Evolutionary conservation across 2,888 invertebrate genomes (phyloP).

Genomic region (Idaea dimidiata): DNA sequence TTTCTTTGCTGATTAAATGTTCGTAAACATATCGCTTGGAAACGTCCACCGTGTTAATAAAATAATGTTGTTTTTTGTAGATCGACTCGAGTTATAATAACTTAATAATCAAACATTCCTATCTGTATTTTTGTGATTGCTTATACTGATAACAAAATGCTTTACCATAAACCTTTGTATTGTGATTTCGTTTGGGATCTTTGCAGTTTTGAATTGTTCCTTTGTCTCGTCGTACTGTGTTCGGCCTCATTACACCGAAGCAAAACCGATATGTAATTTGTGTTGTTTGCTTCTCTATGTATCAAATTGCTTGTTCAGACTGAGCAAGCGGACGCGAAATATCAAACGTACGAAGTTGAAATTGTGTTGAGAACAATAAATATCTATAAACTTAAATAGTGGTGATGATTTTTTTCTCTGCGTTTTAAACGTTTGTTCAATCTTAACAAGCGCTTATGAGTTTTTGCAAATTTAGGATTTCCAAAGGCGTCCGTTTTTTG

Average conservation of each 20-base stretch:
- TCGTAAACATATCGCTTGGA: no score
- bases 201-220: neutral
- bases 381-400: no score
- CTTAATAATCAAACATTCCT: neutral
- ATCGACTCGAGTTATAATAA: neutral
- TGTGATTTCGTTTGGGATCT: neutral
- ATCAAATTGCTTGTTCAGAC: conserved; percentile 6
- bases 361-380: no score
- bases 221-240: neutral
- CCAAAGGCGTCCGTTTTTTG: neutral
- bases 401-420: no score
- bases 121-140: neutral
- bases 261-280: neutral
- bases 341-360: no score
- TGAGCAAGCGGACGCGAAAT: no score
- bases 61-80: no score
- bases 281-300: neutral
- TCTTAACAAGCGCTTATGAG: neutral
- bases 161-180: neutral
- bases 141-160: neutral
- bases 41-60: no score
- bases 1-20: neutral
- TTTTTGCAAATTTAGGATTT: neutral
- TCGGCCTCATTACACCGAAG: neutral
- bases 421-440: no score